These are phyloP conservation scores for Sarcophaga variegata DNA, from an alignment of 2,888 invertebrate species.

Conservation along the genomic window DNA sequence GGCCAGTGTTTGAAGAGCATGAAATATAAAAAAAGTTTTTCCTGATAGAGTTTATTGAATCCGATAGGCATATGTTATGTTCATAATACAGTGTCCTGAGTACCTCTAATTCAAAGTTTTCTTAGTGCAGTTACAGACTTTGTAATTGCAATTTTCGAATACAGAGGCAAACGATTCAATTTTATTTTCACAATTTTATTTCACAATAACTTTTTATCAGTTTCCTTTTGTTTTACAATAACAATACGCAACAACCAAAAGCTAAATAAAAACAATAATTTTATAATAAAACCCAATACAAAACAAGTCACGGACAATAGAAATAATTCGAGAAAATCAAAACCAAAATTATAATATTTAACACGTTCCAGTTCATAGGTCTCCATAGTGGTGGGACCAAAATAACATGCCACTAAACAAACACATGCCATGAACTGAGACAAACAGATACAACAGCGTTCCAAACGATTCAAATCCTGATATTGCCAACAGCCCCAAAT, in stretches of 20 bases:
- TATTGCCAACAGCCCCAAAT: conserved; percentile 66
- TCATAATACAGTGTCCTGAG: no score
- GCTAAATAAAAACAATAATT: conserved; percentile 29
- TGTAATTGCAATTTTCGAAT: no score
- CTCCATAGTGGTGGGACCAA: conserved; percentile 69
- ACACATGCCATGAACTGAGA: conserved; percentile 45
- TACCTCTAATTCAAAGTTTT: no score
- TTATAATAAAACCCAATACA: conserved; percentile 48
- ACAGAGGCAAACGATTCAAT: not conserved
- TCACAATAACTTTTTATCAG: not conserved
- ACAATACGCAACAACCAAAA: not conserved
- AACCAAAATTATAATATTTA: conserved; percentile 61
- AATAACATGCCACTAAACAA: conserved; percentile 61
- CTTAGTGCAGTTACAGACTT: no score
- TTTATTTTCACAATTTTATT: not conserved
- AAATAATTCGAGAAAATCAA: conserved; percentile 53
- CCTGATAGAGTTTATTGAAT: no score
- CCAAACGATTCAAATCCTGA: conserved; percentile 62
- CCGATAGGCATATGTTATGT: no score
- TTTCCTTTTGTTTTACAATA: not conserved
- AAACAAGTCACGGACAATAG: conserved; percentile 56
- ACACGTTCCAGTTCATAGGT: conserved; percentile 72
- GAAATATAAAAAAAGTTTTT: no score
- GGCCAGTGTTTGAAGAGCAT: no score
- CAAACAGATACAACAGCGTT: conserved; percentile 68